Evolutionary conservation across 2,113 vertebrate genomes (phyloP), one percentile per base, ranked within the genome.

Genomic region (Siniperca knerii): DNA sequence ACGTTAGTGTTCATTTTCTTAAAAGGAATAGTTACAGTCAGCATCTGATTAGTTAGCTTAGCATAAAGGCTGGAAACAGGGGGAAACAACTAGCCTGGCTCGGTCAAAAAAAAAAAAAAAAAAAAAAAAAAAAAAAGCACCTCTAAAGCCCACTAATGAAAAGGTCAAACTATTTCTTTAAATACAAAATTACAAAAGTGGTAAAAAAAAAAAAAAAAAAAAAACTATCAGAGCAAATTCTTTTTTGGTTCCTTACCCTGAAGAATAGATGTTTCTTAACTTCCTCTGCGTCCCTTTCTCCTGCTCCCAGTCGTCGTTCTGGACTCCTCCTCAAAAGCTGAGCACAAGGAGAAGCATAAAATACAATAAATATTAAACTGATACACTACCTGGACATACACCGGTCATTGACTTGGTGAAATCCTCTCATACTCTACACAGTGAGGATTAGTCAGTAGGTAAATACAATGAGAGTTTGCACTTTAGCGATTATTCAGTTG

Each of bases 221-320:
- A 62, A 60, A 29, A n/a, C n/a, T 58, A 5, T 11, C 16, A 48
- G 5, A 4, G 2, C 2, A 18, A 46, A 20, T n/a, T 10, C 12
- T 23, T 8, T 66, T 9, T 23, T 58, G 83, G 18, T 42, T 58
- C 1, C 97, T 90, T 91, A 99, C 98, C 93, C 98, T 97, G 93
- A 99, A 99, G 92, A 99, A 99, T 9, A 98, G 96, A 92, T 99
- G 98, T 77, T 97, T 99, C 94, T 99, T 99, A 15, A 99, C 98
- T 90, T 99, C 98, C 91, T 99, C 98, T 1, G 98, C 98, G 58
- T 99, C 98, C 71, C 95, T 96, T 85, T 99, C 98, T 86, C 98
- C 97, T 46, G 98, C 98, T 81, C 98, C 98, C 50, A 99, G 97
- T 23, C 98, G 97, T 12, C 98, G 93, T 65, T 99, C 98, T 57